Evolutionary conservation across 2,113 vertebrate genomes (phyloP).

Genomic region (Alouatta palliata): DNA sequence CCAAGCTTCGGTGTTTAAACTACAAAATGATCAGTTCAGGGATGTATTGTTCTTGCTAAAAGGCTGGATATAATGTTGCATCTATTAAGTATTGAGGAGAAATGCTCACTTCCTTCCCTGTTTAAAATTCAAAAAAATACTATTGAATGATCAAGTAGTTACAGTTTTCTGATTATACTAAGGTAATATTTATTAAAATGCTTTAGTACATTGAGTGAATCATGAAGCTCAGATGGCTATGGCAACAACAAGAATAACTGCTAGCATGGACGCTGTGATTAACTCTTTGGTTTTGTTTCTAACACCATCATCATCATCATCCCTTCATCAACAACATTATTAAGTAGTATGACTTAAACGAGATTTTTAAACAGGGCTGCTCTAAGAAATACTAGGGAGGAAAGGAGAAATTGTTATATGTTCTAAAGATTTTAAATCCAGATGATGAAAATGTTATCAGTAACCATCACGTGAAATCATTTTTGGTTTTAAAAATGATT

Average conservation of each 20-base stretch:
- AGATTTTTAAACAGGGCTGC: background rate
- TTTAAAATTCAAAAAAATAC: background rate
- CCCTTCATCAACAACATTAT: background rate
- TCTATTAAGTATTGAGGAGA: background rate
- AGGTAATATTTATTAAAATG: background rate
- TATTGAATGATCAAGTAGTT: background rate
- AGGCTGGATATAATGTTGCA: background rate
- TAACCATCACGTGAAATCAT: background rate
- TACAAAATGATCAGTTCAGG: background rate
- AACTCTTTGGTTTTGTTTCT: background rate
- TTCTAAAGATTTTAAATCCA: background rate
- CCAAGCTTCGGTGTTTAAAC: background rate
- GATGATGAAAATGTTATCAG: background rate
- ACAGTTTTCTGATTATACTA: background rate
- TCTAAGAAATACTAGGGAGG: background rate
- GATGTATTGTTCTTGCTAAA: background rate
- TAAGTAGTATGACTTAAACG: background rate
- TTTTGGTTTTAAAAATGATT: background rate
- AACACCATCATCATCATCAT: background rate
- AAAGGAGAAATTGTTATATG: background rate
- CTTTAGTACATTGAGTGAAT: slow-evolving; percentile 11
- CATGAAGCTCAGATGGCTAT: background rate
- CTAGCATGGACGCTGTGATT: background rate
- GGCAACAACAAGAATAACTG: background rate
- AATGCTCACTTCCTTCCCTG: background rate